phyloP scores from a whole-genome alignment of 53 echinoderm and acorn worm species.

The Crossaster papposus region DNA sequence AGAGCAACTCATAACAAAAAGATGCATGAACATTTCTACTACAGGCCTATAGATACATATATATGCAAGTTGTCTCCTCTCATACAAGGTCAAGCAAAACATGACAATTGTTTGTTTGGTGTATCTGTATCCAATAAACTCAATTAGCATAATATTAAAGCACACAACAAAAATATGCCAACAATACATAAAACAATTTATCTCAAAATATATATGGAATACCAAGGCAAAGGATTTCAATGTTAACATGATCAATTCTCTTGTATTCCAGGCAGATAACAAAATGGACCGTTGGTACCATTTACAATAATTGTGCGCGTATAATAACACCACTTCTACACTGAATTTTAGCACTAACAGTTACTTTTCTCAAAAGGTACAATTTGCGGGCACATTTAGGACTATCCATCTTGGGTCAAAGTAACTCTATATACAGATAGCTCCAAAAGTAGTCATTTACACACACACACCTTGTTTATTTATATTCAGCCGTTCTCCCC shows the following conservation, averaged over 20 bases:
- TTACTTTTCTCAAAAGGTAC: background rate
- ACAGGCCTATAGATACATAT: no score
- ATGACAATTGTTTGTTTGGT: no score
- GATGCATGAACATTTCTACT: no score
- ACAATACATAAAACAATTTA: background rate
- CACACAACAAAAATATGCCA: background rate
- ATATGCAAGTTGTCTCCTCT: no score
- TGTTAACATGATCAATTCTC: background rate
- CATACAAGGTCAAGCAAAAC: background rate
- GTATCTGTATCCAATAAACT: background rate
- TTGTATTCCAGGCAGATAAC: slow-evolving; percentile 6
- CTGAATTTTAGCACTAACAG: background rate
- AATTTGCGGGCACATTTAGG: background rate
- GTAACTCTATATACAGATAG: no score
- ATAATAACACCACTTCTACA: slow-evolving; percentile 7
- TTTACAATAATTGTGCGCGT: background rate
- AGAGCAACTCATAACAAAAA: no score
- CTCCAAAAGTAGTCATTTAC: slow-evolving; percentile 15
- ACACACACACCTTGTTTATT: slow-evolving; percentile 54
- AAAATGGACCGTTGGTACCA: background rate
- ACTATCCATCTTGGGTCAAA: no score
- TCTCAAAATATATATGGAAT: background rate
- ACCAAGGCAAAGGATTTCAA: slow-evolving; percentile 6
- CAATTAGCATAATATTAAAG: background rate
- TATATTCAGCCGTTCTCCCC: slow-evolving; percentile 44